Evolutionary conservation across 2,113 vertebrate species (phyloP).

Genomic region (Stercorarius parasiticus): DNA sequence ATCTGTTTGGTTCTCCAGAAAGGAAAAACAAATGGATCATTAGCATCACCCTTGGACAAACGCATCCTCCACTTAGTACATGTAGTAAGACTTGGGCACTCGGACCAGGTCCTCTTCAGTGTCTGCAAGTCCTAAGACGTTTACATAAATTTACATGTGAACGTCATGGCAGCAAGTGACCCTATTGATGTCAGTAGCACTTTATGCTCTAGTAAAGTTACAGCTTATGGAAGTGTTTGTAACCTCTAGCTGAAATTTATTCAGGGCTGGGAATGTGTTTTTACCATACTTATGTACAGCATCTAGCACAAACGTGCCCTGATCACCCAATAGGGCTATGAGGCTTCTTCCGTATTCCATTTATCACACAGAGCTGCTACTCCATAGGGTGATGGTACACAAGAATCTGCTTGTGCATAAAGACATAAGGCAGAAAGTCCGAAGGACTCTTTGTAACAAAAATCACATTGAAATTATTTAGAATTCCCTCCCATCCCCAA

Average conservation of each 20-base stretch:
- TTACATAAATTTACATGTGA: not conserved
- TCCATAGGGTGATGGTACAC: not conserved
- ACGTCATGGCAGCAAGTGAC: not conserved
- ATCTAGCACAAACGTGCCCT: not conserved
- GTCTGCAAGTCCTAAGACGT: not conserved
- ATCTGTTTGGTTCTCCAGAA: not conserved
- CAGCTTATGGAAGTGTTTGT: not conserved
- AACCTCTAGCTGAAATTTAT: not conserved
- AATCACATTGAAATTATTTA: not conserved
- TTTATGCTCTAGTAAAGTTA: not conserved
- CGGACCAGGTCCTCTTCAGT: not conserved
- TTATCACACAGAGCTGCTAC: not conserved
- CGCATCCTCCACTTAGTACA: not conserved
- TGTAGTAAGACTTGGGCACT: not conserved
- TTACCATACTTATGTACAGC: rapidly evolving
- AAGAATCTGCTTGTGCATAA: not conserved
- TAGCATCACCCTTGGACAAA: not conserved
- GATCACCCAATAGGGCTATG: not conserved
- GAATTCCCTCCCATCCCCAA: not conserved
- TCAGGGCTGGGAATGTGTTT: not conserved
- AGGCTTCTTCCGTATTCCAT: not conserved
- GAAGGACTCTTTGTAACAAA: not conserved
- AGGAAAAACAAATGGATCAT: not conserved
- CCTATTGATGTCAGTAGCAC: not conserved
- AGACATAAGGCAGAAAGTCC: not conserved